Conservation (phyloP, 2,888 invertebrate species). For the Drosophila setosimentum region DNA sequence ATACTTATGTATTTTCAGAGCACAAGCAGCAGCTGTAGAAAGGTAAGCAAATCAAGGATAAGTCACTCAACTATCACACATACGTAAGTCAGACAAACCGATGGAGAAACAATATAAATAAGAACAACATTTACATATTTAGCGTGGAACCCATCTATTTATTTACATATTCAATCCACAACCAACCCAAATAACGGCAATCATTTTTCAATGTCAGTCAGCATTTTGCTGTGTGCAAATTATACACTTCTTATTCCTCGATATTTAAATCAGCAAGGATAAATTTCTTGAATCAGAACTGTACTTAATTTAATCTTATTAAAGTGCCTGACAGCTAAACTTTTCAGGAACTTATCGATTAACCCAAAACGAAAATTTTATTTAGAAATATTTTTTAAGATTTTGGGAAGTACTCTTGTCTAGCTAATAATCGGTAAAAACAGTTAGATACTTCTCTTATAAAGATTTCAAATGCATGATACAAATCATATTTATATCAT, state of each 20-base stretch:
- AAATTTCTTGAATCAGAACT: not conserved
- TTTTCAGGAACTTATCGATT: not conserved
- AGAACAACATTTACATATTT: slow-evolving; percentile 49
- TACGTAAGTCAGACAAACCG: slow-evolving; percentile 1
- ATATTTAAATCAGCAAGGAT: not conserved
- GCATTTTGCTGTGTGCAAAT: slow-evolving; percentile 8
- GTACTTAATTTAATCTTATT: not conserved
- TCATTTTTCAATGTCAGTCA: slow-evolving; percentile 72
- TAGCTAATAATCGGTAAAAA: not conserved
- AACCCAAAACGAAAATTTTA: not conserved
- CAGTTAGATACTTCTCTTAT: not conserved
- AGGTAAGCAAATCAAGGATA: slow-evolving; percentile 42
- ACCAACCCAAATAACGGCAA: slow-evolving; percentile 34
- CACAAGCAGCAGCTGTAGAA: slow-evolving; percentile 8
- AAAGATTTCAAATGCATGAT: not conserved
- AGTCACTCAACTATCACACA: slow-evolving; percentile 12
- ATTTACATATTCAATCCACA: slow-evolving; percentile 30
- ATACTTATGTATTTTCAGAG: slow-evolving; percentile 46
- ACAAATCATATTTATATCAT: not conserved
- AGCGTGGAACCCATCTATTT: slow-evolving; percentile 32
- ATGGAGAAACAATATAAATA: slow-evolving; percentile 27
- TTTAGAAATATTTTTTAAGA: not conserved
- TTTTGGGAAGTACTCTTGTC: not conserved
- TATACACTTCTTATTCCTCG: not conserved
- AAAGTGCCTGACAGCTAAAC: not conserved